Evolutionary conservation across 2,888 invertebrate genomes (phyloP), one percentile per base, ranked within the genome.

Genomic region (Andrena flavipes): DNA sequence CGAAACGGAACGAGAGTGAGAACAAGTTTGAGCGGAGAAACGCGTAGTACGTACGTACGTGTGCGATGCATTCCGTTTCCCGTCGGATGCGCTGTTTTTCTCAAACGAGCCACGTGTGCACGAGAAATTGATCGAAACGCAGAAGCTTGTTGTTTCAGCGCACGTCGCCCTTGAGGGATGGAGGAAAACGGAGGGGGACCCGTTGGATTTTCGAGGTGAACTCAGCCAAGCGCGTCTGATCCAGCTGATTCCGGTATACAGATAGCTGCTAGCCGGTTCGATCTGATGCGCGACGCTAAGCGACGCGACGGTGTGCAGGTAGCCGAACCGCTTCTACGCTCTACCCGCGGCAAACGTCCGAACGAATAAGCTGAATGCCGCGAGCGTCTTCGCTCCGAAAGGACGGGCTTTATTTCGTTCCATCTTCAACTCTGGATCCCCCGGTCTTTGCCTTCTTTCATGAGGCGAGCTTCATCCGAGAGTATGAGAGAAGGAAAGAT

Each of bases 341-440:
- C 42, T 16, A 16, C 49, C 71, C 79, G 71, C 67, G 49, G 80
- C 67, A 51, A 65, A 84, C 77, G 80, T 78, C 62, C 79, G 84
- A 84, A 85, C 83, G 85, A 85, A 84, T 89, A 90, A 89, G 77
- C 3, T 84, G 88, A 90, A 90, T 89, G 83, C 88, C 63, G 54
- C 74, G 82, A 7, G 63, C 54, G 16, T 10, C 71, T 86, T 79
- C 10, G 56, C 7, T 26, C 23, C 73, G 79, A 78, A 84, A 70
- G 78, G 75, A 83, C 70, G 84, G 67, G 73, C 71, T 84, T 78
- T 80, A 80, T 80, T 88, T 80, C 76, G 82, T 84, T 83, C 72
- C 77, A 79, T 84, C 74, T 82, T 49, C 63, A 81, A 78, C 68
- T 26, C 48, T 20, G 23, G 76, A 68, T 62, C 63, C 68, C 33